phyloP scores from a whole-genome alignment of 2,113 vertebrate species.

The Apistogramma diplotaenia region DNA sequence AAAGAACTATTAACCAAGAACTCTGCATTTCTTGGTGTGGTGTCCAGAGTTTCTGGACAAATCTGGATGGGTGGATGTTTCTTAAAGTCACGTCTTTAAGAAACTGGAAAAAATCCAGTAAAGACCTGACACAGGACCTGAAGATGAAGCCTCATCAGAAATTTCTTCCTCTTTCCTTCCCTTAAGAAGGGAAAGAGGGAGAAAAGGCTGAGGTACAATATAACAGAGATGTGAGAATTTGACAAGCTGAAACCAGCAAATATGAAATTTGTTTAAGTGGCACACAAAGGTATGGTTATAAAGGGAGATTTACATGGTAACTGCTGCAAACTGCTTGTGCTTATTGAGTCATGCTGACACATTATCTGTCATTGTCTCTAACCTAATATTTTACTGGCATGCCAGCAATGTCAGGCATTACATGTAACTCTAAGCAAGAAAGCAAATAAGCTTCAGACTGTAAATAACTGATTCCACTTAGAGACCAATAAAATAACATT shows the following conservation, averaged over 20 bases:
- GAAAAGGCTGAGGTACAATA: not conserved
- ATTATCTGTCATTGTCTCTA: not conserved
- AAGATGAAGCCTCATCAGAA: not conserved
- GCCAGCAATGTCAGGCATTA: not conserved
- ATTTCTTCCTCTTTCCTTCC: not conserved
- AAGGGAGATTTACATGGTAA: not conserved
- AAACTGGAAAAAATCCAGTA: not conserved
- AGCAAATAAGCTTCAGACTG: not conserved
- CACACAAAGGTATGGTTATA: not conserved
- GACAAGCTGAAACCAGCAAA: not conserved
- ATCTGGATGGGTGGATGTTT: not conserved
- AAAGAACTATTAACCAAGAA: not conserved
- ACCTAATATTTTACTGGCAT: not conserved
- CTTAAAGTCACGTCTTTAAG: not conserved
- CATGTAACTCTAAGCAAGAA: not conserved
- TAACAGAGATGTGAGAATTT: not conserved
- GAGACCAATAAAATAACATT: not conserved
- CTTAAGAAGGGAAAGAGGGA: not conserved
- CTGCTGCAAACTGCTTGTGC: not conserved
- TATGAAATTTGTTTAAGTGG: not conserved
- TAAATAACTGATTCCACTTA: not conserved
- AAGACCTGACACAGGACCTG: not conserved
- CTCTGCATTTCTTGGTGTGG: not conserved
- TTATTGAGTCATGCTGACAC: not conserved
- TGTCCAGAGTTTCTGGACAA: not conserved